Evolutionary conservation across 2,888 invertebrate species (phyloP), one percentile per base, ranked within the genome.

Genomic region (Acanthosepion esculentum): DNA sequence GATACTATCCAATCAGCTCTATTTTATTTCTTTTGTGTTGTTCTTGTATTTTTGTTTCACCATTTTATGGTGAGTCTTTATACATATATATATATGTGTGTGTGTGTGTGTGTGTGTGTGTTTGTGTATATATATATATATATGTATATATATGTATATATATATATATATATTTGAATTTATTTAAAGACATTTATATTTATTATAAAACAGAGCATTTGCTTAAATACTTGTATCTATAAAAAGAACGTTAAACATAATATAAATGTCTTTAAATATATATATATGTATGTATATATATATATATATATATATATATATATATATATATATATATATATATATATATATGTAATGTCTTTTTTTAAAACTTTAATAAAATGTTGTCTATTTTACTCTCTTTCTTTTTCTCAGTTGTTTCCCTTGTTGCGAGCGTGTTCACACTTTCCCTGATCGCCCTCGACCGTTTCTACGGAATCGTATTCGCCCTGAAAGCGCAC

Each of bases 401-500:
- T 29, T 53, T 6, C 53, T 93, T 94, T 50, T 94, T 96, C 96
- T 92, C 97, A 98, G 98, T 98, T 92, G 98, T 98, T 0, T 98
- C 98, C 94, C 98, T 99, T 6, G 97, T 99, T 94, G 98, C 98
- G 0, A 98, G 98, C 92, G 98, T 99, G 0, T 98, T 98, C 95
- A 98, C 98, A 94, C 98, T 99, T 94, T 98, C 98, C 78, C 98
- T 98, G 48, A 98, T 99, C 0, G 98, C 98, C 94, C 98, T 98
- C 96, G 99, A 99, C 96, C 98, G 99, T 41, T 97, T 99, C 50
- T 98, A 98, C 1, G 98, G 98, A 18, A 98, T 99, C 91, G 98
- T 98, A 0, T 97, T 98, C 95, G 98, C 98, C 0, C 97, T 98
- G 95, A 98, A 98, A 95, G 98, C 98, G 0, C 98, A 98, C 95